A percentile compares a stretch with the other conserved stretches of the same genome.
phyloP scores from a whole-genome alignment of 1,140 invertebrate species.

The Eubasilissa regina region DNA sequence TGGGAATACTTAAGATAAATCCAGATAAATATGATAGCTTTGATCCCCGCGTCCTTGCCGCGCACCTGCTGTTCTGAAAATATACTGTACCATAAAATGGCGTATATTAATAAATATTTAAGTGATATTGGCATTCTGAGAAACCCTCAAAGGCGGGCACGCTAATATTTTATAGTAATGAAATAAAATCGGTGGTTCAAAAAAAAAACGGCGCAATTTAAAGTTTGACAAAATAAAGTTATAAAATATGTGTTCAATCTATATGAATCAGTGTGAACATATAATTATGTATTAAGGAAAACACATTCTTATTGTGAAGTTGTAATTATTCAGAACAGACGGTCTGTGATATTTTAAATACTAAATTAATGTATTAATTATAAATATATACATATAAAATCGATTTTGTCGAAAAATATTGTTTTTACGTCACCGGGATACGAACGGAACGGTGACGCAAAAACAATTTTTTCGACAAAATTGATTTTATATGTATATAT shows the following conservation, averaged over 20 bases:
- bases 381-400: too few relatives aligned
- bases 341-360: too few relatives aligned
- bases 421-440: too few relatives aligned
- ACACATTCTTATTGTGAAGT: too few relatives aligned
- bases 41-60: constrained; percentile 52
- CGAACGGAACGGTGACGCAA: too few relatives aligned
- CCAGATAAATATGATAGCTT: constrained; percentile 60
- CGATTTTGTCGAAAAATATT: too few relatives aligned
- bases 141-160: background rate
- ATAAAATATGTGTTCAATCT: background rate
- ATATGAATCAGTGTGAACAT: too few relatives aligned
- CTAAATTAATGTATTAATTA: too few relatives aligned
- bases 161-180: background rate
- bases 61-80: constrained; percentile 53
- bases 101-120: background rate
- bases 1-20: constrained; percentile 41
- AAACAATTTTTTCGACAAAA: too few relatives aligned
- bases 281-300: background rate
- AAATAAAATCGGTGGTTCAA: background rate
- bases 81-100: constrained; percentile 28
- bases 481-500: too few relatives aligned
- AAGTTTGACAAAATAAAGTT: background rate
- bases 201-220: background rate
- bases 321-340: too few relatives aligned
- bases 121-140: background rate